A percentile compares a stretch with the other conserved stretches of the same genome.
Conservation (phyloP, 2,113 vertebrate species). For the Eulemur rufifrons region DNA sequence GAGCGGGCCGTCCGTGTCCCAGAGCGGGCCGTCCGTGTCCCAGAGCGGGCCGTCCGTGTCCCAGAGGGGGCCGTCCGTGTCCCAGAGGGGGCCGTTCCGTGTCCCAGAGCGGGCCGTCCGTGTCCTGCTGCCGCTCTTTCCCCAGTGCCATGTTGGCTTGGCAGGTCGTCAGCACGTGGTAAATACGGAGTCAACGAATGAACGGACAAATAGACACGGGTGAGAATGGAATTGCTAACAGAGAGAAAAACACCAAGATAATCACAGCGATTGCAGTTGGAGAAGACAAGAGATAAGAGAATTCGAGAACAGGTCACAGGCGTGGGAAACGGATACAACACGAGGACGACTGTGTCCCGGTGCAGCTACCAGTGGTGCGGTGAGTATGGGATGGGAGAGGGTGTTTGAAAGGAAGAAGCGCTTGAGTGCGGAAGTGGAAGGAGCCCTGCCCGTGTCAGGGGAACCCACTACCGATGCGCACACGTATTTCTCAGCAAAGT, state of each 20-base stretch:
- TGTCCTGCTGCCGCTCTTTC: background rate
- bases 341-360: background rate
- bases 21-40: too few relatives aligned
- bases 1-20: background rate
- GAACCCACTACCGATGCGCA: background rate
- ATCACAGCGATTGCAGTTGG: background rate
- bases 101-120: background rate
- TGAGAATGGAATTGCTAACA: background rate
- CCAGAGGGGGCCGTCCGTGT: background rate
- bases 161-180: background rate
- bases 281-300: background rate
- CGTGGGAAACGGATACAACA: rapidly evolving
- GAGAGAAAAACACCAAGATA: background rate
- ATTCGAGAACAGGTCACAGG: rapidly evolving
- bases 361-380: too few relatives aligned
- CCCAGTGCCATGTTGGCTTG: background rate
- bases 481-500: background rate
- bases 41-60: background rate
- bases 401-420: background rate
- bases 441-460: background rate
- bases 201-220: rapidly evolving
- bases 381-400: too few relatives aligned
- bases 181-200: background rate
- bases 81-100: background rate
- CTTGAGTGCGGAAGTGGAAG: background rate